Conservation (phyloP, 2,797 vertebrate species). For the Sebastolobus altivelis region DNA sequence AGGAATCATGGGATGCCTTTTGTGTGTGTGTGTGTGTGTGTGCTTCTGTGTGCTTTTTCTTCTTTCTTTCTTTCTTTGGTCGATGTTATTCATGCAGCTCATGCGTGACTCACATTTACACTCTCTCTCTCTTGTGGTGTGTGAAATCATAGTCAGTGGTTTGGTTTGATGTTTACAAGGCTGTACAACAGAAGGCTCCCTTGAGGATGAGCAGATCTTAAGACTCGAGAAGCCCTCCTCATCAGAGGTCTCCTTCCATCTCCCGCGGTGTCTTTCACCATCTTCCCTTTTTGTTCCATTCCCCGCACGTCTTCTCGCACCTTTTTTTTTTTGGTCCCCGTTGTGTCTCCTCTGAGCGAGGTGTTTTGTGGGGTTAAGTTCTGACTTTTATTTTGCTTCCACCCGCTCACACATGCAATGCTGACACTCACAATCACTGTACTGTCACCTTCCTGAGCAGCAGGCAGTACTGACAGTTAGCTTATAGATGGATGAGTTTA, state of each 20-base stretch:
- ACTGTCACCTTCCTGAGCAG: constrained; percentile 49
- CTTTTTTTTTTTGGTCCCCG: not conserved
- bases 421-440: constrained; percentile 12
- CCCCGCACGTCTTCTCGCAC: not conserved
- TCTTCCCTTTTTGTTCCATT: constrained; percentile 6
- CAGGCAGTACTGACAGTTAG: constrained; percentile 42
- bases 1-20: constrained; percentile 5
- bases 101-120: constrained; percentile 54
- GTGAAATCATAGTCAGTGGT: constrained; percentile 68
- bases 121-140: constrained; percentile 47
- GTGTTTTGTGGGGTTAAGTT: constrained; percentile 25
- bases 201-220: constrained; percentile 51
- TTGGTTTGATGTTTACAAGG: constrained; percentile 74
- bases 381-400: constrained; percentile 28
- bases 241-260: constrained; percentile 38
- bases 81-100: constrained; percentile 44
- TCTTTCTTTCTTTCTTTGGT: not conserved
- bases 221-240: constrained; percentile 38
- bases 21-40: not conserved
- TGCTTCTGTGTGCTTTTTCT: constrained; percentile 1
- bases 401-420: not conserved
- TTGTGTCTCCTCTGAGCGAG: not conserved
- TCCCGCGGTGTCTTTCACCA: not conserved
- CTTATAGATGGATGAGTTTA: constrained; percentile 57
- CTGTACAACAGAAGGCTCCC: constrained; percentile 57